Evolutionary conservation across 2,797 vertebrate species (phyloP), one percentile per base, ranked within the genome.

Genomic region (Antrozous pallidus): DNA sequence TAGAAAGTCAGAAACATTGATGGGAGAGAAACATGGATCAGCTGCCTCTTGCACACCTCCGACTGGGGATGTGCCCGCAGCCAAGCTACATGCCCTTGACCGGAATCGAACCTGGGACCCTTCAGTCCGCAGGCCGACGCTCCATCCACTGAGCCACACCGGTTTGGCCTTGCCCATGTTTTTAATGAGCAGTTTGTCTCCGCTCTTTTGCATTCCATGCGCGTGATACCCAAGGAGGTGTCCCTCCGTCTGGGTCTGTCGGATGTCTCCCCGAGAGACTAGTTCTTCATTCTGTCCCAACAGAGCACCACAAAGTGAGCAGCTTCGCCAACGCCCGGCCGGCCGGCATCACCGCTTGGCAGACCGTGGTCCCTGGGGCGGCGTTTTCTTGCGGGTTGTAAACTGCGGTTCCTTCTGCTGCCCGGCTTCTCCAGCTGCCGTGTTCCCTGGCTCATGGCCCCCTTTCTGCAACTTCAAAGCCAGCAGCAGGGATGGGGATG

Each of bases 401-500:
- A 63, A 47, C 38, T 11, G 13, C 70, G 28, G 42, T 42, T 33
- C 1, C 0, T 17, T 24, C 28, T 40, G 36, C 0, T 17, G 16
- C n/a, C 45, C 28, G 26, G 51, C 40, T 78, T 70, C 56, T 70
- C 56, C 11, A 6, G 33, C 36, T 11, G 1, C 31, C 3, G 5
- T 3, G 1, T 33, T n/a, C 8, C 63, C 36, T 42, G 81, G 51
- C 24, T 38, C 16, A 2, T 3, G 7, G 28, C 13, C 20, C 12
- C 12, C 38, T 33, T 65, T 31, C 26, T 22, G 51, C 65, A 18
- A 14, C 67, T 36, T 73, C 38, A 56, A 67, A 58, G 82, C 74
- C 54, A 73, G 28, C 11, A 13, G 2, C 4, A 1, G 26, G 6
- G 14, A 51, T 47, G 71, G 71, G 1, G 0, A 16, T 2, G n/a